Evolutionary conservation across 92 coral and sea anemone species (phyloP), one percentile per base, ranked within the genome.

Genomic region (Umimayanthus chanpuru): DNA sequence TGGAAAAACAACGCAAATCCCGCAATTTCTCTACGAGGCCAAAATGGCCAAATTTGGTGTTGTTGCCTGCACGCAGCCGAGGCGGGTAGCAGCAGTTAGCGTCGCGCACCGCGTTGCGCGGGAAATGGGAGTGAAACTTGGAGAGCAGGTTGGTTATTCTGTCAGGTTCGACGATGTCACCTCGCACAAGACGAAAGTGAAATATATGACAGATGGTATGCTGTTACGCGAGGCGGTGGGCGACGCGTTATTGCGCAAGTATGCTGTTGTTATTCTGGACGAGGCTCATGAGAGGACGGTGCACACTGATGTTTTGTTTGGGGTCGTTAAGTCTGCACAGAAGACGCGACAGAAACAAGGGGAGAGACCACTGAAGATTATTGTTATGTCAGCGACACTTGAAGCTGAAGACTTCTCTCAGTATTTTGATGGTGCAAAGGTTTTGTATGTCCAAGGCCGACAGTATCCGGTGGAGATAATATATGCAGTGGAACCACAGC

Each of bases 171-270:
- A 97, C 67, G 98, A 97, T 50, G 95, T 93, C 9, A 92, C 97
- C 14, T 95, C 96, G 14, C 85, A 90, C 11, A 97, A 90, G 87
- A 97, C 99, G 25, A 87, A 91, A 72, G 90, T 97, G 6, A 97
- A 97, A 44, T 97, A 97, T 79, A 95, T 97, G 99, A 97, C 99
- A 1, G 99, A 97, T 43, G 99, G 99, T 2, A 97, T 97, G 98
- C 85, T 97, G 47, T 85, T 97, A 18, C 91, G 99, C 18, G 99
- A 97, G 82, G 96, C 99, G 0, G 81, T 97, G 3, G 89, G 98
- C 15, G 99, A 97, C 55, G 96, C 99, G 15, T 53, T 93, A 71
- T 92, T 97, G 89, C 92, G 91, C 56, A 90, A 92, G 82, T 97
- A 97, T 79, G 90, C 93, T 25, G 94, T 97, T 38, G 89, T 97